A percentile compares a stretch with the other conserved stretches of the same genome.
phyloP scores from a whole-genome alignment of 2,797 vertebrate genomes.

The Buphagus erythrorhynchus region DNA sequence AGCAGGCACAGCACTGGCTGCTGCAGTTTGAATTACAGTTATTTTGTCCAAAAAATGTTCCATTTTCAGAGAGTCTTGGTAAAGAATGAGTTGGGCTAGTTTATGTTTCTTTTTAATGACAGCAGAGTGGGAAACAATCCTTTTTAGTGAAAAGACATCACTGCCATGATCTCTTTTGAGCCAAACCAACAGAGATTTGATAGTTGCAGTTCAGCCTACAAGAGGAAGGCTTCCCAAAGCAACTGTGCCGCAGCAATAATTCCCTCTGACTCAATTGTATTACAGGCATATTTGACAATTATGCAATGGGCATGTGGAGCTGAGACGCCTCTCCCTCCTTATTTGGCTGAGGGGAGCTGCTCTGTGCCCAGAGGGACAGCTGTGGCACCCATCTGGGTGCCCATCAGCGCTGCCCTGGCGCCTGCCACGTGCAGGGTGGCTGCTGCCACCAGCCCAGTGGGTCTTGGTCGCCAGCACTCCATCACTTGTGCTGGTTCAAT shows the following conservation, averaged over 20 bases:
- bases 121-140: background rate
- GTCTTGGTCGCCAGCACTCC: fast-evolving
- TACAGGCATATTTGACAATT: background rate
- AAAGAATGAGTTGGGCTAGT: background rate
- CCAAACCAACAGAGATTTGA: background rate
- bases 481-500: fast-evolving
- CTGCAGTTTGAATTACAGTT: constrained; percentile 15
- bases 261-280: background rate
- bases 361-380: background rate
- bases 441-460: background rate
- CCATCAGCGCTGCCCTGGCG: background rate
- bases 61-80: background rate
- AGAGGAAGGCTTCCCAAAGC: background rate
- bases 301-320: background rate
- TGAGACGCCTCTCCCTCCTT: background rate
- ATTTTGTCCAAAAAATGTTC: background rate
- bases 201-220: background rate
- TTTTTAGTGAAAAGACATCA: background rate
- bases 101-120: background rate
- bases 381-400: background rate
- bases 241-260: background rate
- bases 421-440: background rate
- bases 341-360: background rate
- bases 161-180: background rate
- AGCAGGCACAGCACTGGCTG: background rate